Percentiles rank a stretch among this genome's conserved stretches.
phyloP scores from a whole-genome alignment of 2,113 vertebrate species.

The Pelmatolapia mariae region DNA sequence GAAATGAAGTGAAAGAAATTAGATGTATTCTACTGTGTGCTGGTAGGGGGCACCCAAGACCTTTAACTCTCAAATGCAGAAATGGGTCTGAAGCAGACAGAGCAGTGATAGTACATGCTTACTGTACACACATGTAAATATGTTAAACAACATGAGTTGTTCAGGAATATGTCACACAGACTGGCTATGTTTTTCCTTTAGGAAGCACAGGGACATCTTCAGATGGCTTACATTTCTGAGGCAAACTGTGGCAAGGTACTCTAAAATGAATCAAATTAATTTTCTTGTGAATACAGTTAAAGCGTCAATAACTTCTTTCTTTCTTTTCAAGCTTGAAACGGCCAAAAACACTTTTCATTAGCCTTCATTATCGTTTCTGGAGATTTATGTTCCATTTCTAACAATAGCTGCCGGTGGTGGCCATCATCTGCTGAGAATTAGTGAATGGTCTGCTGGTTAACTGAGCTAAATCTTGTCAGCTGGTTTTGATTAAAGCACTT shows the following conservation, averaged over 20 bases:
- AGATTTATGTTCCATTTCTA: not conserved
- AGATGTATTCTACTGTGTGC: not conserved
- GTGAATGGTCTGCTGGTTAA: not conserved
- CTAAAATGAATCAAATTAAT: not conserved
- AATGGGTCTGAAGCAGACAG: not conserved
- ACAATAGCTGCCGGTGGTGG: not conserved
- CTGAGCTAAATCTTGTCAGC: slow-evolving; percentile 2
- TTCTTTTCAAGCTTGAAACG: not conserved
- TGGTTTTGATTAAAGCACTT: slow-evolving; percentile 42
- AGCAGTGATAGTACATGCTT: not conserved
- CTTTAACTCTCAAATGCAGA: not conserved
- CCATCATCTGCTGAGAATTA: not conserved
- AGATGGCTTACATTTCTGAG: not conserved
- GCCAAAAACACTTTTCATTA: not conserved
- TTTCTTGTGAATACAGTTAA: not conserved
- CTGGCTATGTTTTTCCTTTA: not conserved
- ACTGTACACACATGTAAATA: not conserved
- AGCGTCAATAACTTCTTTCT: not conserved
- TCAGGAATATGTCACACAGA: not conserved
- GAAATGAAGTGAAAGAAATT: not conserved
- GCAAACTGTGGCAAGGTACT: not conserved
- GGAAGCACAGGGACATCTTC: not conserved
- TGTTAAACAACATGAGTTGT: not conserved
- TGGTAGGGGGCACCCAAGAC: slow-evolving; percentile 51
- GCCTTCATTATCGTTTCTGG: not conserved